These are phyloP conservation scores for Lamprotornis superbus DNA, from an alignment of 2,113 vertebrate genomes.

Conservation along the genomic window DNA sequence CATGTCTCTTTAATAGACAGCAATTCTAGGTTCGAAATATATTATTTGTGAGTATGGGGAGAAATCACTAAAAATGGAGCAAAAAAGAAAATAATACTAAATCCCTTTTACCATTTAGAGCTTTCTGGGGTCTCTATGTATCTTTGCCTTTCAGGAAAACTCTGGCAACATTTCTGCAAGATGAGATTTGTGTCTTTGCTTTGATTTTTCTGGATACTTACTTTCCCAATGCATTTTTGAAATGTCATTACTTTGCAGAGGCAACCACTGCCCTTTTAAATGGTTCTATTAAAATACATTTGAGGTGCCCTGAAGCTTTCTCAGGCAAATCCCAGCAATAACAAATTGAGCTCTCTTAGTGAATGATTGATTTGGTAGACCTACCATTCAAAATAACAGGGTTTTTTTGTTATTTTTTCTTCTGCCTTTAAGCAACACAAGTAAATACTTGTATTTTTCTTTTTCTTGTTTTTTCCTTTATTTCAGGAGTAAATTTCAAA, in stretches of 20 bases:
- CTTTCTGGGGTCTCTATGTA: not conserved
- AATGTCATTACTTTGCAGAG: constrained; percentile 18
- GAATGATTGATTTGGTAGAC: not conserved
- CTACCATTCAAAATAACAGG: not conserved
- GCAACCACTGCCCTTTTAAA: constrained; percentile 30
- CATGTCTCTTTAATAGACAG: not conserved
- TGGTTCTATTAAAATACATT: not conserved
- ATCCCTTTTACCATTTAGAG: not conserved
- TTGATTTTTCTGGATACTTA: not conserved
- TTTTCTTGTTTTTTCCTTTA: not conserved
- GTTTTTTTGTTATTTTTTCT: not conserved
- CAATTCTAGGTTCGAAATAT: not conserved
- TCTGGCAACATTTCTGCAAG: not conserved
- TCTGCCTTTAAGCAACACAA: not conserved
- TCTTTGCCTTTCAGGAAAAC: not conserved
- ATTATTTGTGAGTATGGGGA: not conserved
- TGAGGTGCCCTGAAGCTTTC: not conserved
- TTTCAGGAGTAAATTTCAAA: constrained; percentile 2
- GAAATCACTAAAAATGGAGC: not conserved
- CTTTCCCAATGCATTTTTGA: not conserved
- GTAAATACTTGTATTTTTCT: not conserved
- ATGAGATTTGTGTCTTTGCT: not conserved
- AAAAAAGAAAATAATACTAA: not conserved
- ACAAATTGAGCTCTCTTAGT: not conserved
- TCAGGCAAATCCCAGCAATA: not conserved